A percentile compares a stretch with the other conserved stretches of the same genome.
These are phyloP conservation scores for Meloidogyne exigua DNA, from an alignment of 1,140 invertebrate genomes.

Conservation along the genomic window DNA sequence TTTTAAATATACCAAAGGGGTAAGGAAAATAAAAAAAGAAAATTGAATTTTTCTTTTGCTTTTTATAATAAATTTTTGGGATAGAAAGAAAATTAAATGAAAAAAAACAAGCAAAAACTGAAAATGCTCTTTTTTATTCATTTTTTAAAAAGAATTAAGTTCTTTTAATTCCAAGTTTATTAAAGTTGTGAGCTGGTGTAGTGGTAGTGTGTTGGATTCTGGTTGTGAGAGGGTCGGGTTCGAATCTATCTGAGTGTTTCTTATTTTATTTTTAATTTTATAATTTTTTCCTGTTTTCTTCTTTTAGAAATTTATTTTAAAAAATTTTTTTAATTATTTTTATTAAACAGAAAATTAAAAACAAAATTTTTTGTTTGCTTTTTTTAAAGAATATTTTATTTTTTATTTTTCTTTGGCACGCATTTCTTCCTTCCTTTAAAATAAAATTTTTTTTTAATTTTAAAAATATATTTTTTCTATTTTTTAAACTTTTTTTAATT, in stretches of 20 bases:
- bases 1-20: neutral
- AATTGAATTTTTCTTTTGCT: neutral
- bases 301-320: too few species aligned
- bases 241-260: neutral
- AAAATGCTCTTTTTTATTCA: neutral
- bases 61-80: neutral
- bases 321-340: too few species aligned
- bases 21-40: neutral
- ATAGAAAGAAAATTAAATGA: neutral
- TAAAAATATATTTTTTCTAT: neutral
- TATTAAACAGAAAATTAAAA: too few species aligned
- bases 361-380: neutral
- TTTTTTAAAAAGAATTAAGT: too few species aligned
- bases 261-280: neutral
- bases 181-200: too few species aligned
- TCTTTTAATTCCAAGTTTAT: too few species aligned
- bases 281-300: too few species aligned
- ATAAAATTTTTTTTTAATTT: slow-evolving; percentile 4
- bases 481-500: neutral
- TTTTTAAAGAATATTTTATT: neutral
- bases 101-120: neutral
- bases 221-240: neutral
- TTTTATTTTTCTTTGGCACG: neutral
- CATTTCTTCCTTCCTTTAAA: neutral
- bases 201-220: too few species aligned